Evolutionary conservation across 35 echinoderm and acorn worm genomes (phyloP).

Genomic region (Patiria miniata): DNA sequence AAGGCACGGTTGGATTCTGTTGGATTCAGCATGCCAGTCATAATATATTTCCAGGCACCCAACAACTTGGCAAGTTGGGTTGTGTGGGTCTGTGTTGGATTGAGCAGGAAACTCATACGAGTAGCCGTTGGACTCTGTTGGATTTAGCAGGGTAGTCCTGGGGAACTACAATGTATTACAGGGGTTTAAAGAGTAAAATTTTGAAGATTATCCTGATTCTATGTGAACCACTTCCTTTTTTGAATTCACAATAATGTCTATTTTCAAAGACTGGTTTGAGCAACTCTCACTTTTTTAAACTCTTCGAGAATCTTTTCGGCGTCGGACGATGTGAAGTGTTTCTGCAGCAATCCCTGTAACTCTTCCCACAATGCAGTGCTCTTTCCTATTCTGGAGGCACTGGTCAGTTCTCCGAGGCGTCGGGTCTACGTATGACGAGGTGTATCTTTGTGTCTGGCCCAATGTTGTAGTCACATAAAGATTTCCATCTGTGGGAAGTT

Average conservation of each 20-base stretch:
- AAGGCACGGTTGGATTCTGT: too few species aligned
- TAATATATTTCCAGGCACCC: too few species aligned
- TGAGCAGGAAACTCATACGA: too few species aligned
- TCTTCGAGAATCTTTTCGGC: constrained; percentile 85
- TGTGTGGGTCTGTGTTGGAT: too few species aligned
- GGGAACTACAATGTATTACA: too few species aligned
- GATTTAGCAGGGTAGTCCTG: too few species aligned
- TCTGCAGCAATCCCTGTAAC: constrained; percentile 59
- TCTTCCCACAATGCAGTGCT: constrained; percentile 90
- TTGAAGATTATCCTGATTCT: too few species aligned
- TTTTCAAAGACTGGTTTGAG: too few species aligned
- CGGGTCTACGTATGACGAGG: constrained; percentile 85
- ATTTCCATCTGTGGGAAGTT: constrained; percentile 74
- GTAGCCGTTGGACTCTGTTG: too few species aligned
- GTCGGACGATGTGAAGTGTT: constrained; percentile 78
- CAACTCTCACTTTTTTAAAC: constrained; percentile 79
- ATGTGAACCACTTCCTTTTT: background rate
- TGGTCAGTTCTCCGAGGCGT: constrained; percentile 62
- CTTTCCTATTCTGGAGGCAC: constrained; percentile 62
- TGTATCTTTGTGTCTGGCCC: constrained; percentile 96
- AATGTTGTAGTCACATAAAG: constrained; percentile 93
- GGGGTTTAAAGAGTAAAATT: too few species aligned
- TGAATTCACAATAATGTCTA: background rate
- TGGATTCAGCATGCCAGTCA: too few species aligned
- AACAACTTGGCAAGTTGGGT: too few species aligned